Evolutionary conservation across 2,888 invertebrate species (phyloP).

Genomic region (Eueremaeus valkanovi): DNA sequence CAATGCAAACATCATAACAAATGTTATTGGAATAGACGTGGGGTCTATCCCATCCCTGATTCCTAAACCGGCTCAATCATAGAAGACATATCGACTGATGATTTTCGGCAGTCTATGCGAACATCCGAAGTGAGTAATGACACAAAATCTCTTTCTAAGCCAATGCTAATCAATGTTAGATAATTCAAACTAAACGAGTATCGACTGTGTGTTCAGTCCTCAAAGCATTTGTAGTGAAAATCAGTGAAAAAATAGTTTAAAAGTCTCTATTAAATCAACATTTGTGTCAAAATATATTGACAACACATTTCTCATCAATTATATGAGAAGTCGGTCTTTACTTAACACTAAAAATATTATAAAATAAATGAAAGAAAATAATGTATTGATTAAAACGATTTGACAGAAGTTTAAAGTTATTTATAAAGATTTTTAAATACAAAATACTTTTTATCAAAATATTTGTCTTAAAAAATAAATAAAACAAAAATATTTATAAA

Average conservation of each 20-base stretch:
- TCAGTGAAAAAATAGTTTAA: background rate
- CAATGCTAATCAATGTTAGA: conserved; percentile 2
- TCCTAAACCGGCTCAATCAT: too few relatives aligned
- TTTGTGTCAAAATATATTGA: background rate
- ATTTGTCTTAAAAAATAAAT: conserved; percentile 5
- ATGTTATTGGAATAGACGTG: too few relatives aligned
- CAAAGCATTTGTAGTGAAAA: background rate
- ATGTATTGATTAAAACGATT: background rate
- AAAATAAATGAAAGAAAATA: too few relatives aligned
- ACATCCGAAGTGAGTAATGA: too few relatives aligned
- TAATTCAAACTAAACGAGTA: background rate
- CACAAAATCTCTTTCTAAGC: too few relatives aligned
- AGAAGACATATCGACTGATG: too few relatives aligned
- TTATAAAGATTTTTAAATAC: background rate
- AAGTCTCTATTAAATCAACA: conserved; percentile 7
- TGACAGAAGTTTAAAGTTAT: background rate
- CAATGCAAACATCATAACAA: too few relatives aligned
- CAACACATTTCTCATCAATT: background rate
- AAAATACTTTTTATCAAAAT: conserved; percentile 23
- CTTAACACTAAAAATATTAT: too few relatives aligned
- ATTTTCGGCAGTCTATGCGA: too few relatives aligned
- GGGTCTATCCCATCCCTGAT: too few relatives aligned
- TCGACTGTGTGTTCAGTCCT: background rate
- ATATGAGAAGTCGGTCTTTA: too few relatives aligned
- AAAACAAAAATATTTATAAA: conserved; percentile 9